Base-by-base conservation (phyloP, 2,113 vertebrate genomes). In the Amphiprion ocellaris region DNA sequence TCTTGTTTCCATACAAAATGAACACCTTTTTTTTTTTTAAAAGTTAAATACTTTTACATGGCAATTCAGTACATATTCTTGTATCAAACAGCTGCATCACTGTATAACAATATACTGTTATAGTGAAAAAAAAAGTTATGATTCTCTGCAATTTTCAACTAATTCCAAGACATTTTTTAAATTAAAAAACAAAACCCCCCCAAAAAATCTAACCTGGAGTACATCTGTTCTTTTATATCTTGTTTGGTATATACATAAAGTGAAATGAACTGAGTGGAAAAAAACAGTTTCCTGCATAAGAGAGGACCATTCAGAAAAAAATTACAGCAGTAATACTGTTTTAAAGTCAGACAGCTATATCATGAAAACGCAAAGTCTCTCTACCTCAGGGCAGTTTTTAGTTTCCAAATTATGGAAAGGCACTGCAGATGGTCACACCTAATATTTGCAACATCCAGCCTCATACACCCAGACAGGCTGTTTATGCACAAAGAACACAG, bases 401-500 rank as follows among this genome's bases (percentile, higher is more conserved):
- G 44, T 77, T 49, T 59, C 19, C 17, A 78, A 60, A 84, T 66
- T 53, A 30, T 60, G 24, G 23, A 53, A 56, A 81, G 30, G 14
- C 10, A 53, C 46, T 70, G 70, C 62, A 76, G 64, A 81, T 81
- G 52, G 62, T 63, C 62, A 71, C 24, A 66, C 53, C 70, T 79
- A 47, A 72, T 80, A 67, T 79, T 80, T 69, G 54, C 56, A 69
- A 70, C 47, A 50, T 47, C 74, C 67, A 83, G 33, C 16, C 21
- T 77, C 39, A 56, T 11, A 55, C 47, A 78, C 47, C 59, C 23
- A 76, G 53, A 62, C 59, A 77, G 49, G 55, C 39, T 66, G 56
- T 79, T 89, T 56, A 58, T 74, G 21, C 39, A 64, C n/a, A 69
- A 19, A 75, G 55, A 78, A 54, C 59, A 71, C 58, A 74, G 33